Conservation (phyloP, 2,888 invertebrate genomes). For the Cosmopolites sordidus region DNA sequence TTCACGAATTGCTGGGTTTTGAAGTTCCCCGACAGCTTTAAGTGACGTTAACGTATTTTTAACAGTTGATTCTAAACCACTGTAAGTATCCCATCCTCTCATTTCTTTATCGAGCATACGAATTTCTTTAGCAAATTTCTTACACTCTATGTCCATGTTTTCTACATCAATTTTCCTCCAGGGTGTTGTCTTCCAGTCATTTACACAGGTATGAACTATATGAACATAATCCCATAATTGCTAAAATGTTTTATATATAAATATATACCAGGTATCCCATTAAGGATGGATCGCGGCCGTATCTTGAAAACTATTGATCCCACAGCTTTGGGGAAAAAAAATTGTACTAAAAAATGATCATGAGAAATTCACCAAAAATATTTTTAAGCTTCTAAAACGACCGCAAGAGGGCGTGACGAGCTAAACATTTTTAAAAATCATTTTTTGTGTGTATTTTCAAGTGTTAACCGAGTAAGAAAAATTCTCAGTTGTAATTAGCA, state of each 20-base stretch:
- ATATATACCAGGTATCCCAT: no score
- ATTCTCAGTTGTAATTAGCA: no score
- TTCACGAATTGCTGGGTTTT: slow-evolving; percentile 93
- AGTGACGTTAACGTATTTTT: slow-evolving; percentile 95
- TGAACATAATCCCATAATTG: slow-evolving; percentile 94
- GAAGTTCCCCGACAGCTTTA: slow-evolving; percentile 90
- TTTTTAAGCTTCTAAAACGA: no score
- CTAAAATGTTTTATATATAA: slow-evolving; percentile 45
- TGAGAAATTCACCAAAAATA: no score
- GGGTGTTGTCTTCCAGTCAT: slow-evolving; percentile 95
- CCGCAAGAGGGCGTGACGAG: no score
- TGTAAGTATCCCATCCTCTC: slow-evolving; percentile 90
- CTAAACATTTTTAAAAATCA: no score
- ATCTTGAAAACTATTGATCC: no score
- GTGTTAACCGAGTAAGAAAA: no score
- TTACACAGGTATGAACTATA: slow-evolving; percentile 86
- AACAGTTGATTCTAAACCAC: slow-evolving; percentile 82
- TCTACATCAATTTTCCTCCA: slow-evolving; percentile 97
- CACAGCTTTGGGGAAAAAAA: no score
- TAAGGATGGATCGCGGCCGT: no score
- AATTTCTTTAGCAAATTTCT: slow-evolving; percentile 94
- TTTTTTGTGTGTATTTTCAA: no score
- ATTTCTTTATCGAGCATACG: slow-evolving; percentile 92
- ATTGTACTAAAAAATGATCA: no score
- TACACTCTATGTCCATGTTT: slow-evolving; percentile 98